Evolutionary conservation across 2,113 vertebrate species (phyloP), one percentile per base, ranked within the genome.

Genomic region (Oenanthe oenanthe): DNA sequence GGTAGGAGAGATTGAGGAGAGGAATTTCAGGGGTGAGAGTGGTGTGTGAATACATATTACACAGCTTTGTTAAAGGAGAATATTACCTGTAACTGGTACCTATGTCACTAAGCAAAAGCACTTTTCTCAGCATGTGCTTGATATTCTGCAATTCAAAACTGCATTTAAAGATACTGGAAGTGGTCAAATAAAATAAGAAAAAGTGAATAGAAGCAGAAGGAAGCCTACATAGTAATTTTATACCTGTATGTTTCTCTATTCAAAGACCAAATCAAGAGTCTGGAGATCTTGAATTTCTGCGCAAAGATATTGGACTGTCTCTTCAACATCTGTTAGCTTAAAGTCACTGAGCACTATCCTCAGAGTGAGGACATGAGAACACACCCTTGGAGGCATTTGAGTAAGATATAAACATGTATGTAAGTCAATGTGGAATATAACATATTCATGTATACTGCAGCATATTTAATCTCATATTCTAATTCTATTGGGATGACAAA

Each of bases 21-120:
- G 4, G 14, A 7, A 63, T 29, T 60, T 40, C 0, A 0, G 12
- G 24, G 2, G 20, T 22, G 5, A 15, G 12, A 2, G 22, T 13
- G n/a, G 8, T 60, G 25, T 66, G 3, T 67, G 43, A 65, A 42
- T 58, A 57, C 4, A 7, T 50, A 32, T 66, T 56, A 29, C 11
- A 54, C 6, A 73, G 14, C 19, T 83, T 80, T 80, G 31, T 50
- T 79, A 67, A 63, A 76, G 26, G 29, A 63, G 36, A 8, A 40
- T 68, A 80, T 70, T 54, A 85, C 12, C 58, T 88, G 31, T 18
- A 68, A 10, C 28, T 77, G 43, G 58, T 32, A 65, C 1, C 32
- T 32, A 38, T 9, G 2, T 38, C 36, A 50, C 15, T 25, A 71
- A 70, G 47, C 6, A 45, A 63, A 81, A 88, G 3, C 5, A 32